Evolutionary conservation across 2,113 vertebrate species (phyloP), one percentile per base, ranked within the genome.

Genomic region (Ploceus nigricollis): DNA sequence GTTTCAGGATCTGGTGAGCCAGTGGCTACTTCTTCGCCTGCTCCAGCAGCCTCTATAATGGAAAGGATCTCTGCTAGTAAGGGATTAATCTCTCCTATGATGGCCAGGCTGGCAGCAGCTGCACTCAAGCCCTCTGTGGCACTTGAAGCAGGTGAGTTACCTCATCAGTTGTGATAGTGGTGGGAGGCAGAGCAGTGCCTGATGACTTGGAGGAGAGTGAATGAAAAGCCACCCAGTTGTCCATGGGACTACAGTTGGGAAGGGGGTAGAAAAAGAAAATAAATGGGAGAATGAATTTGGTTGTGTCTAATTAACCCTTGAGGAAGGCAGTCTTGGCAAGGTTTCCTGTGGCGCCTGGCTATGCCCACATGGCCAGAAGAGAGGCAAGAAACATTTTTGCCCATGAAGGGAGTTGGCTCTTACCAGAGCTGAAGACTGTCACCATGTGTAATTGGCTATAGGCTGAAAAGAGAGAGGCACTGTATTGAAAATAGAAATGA

Each of bases 41-140:
- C 98, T 56, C 93, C 99, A 79, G 97, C 98, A 1, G 97, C 99
- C 57, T 99, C 99, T 95, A 99, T 99, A 96, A 99, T 99, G 99
- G 99, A 99, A 97, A 99, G 99, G 98, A 99, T 99, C 97, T 99
- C 99, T 1, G 99, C 99, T 47, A 99, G 99, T 97, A 99, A 99
- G 97, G 99, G 99, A 50, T 98, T 99, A 96, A 99, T 99, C 97
- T 99, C 99, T 4, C 99, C 99, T 56, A 99, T 99, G 99, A 99
- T 99, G 99, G 99, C 99, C 87, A 97, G 99, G 89, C 96, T 99
- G 97, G 99, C 99, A n/a, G 99, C 99, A 1, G 99, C 99, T 11
- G 99, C 99, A 21, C 98, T 99, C 93, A 99, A 99, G 95, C 98
- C 99, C 58, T 98, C 98, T 48, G 97, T 97, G 94, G 97, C 97